Evolutionary conservation across 2,888 invertebrate species (phyloP).

Genomic region (Rotaria magnacalcarata): DNA sequence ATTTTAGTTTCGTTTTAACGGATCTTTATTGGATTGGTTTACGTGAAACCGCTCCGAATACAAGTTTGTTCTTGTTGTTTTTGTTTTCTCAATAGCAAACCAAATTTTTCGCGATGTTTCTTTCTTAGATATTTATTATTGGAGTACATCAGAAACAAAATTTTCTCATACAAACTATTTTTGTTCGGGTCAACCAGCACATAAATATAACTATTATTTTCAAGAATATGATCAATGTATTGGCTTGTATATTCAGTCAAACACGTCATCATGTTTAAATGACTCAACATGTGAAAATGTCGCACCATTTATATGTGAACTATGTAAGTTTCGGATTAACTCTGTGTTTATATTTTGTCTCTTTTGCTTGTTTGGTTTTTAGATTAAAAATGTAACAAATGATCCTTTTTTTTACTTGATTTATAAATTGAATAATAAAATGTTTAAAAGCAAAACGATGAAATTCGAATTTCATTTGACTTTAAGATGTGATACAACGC

Average conservation of each 20-base stretch:
- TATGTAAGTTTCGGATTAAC: background rate
- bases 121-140: background rate
- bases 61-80: background rate
- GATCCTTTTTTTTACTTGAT: no score
- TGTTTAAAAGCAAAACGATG: no score
- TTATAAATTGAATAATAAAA: no score
- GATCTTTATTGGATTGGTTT: conserved; percentile 3
- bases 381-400: no score
- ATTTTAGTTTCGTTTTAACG: background rate
- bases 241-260: background rate
- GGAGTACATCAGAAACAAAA: background rate
- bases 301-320: background rate
- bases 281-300: background rate
- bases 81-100: background rate
- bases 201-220: conserved; percentile 27
- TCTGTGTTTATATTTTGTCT: background rate
- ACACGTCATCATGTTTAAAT: background rate
- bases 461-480: no score
- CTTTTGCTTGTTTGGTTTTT: no score
- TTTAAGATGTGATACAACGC: no score
- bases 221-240: conserved; percentile 13
- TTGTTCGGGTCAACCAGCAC: background rate
- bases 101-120: background rate
- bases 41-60: background rate
- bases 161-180: background rate